Evolutionary conservation across 1,140 invertebrate species (phyloP).

Genomic region (Gerris buenoi): DNA sequence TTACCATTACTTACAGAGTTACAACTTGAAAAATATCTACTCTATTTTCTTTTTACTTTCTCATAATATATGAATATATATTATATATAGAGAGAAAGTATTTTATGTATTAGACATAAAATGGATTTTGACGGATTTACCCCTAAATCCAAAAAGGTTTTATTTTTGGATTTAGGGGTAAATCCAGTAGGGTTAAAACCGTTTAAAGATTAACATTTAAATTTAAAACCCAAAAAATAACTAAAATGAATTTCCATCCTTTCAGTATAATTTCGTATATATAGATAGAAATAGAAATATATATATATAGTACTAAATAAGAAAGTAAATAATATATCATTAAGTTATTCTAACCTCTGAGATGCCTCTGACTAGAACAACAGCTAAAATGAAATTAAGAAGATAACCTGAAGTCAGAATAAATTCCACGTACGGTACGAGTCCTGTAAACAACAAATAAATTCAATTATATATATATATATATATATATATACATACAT

Average conservation of each 20-base stretch:
- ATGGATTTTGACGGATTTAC: too few species aligned
- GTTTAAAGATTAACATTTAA: too few species aligned
- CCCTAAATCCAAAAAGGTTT: too few species aligned
- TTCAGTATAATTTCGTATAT: not conserved
- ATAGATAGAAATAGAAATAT: not conserved
- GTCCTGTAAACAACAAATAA: constrained; percentile 8
- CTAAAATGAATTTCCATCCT: constrained; percentile 4
- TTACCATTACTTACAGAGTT: too few species aligned
- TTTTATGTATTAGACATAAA: too few species aligned
- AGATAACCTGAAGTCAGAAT: constrained; percentile 28
- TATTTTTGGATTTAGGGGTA: too few species aligned
- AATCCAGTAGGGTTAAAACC: too few species aligned
- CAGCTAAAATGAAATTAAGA: constrained; percentile 26
- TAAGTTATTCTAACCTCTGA: constrained; percentile 24
- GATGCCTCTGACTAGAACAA: constrained; percentile 27
- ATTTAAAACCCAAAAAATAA: too few species aligned
- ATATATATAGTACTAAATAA: constrained; percentile 5
- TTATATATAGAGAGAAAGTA: too few species aligned
- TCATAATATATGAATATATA: too few species aligned
- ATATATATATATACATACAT: not conserved
- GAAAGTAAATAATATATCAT: constrained; percentile 4
- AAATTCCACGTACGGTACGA: constrained; percentile 26
- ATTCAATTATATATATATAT: not conserved
- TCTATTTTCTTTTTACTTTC: too few species aligned
- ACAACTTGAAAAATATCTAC: too few species aligned